Conservation (phyloP, 1,140 invertebrate species). For the Drosophila tsacasi region DNA sequence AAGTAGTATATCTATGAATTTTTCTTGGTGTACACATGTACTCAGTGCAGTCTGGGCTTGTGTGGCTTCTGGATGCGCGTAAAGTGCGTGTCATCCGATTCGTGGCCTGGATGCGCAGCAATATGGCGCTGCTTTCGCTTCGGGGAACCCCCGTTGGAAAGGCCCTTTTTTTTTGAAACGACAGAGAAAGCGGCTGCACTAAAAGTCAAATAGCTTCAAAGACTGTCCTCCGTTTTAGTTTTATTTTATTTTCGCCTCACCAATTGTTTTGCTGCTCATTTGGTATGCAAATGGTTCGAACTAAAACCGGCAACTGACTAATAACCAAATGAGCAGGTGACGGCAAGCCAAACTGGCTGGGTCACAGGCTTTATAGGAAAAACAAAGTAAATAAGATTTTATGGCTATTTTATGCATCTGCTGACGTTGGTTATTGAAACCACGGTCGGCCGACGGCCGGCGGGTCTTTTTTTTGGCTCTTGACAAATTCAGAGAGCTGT, state of each 20-base stretch:
- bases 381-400: slow-evolving; percentile 46
- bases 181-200: slow-evolving; percentile 18
- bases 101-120: slow-evolving; percentile 40
- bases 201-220: slow-evolving; percentile 16
- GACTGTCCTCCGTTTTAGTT: slow-evolving; percentile 5
- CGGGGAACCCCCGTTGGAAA: slow-evolving; percentile 10
- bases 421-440: slow-evolving; percentile 53
- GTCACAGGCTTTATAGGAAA: slow-evolving; percentile 39
- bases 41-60: slow-evolving; percentile 13
- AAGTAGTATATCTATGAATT: neutral
- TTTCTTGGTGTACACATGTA: slow-evolving; percentile 3
- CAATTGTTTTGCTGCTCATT: slow-evolving; percentile 42
- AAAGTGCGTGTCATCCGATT: slow-evolving; percentile 43
- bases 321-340: slow-evolving; percentile 40
- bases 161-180: slow-evolving; percentile 10
- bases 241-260: neutral
- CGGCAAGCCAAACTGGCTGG: slow-evolving; percentile 46
- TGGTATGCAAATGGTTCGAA: slow-evolving; percentile 52
- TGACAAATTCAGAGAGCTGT: slow-evolving; percentile 51
- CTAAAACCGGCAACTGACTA: slow-evolving; percentile 47
- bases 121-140: slow-evolving; percentile 49
- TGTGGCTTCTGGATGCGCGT: slow-evolving; percentile 42
- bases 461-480: slow-evolving; percentile 34
- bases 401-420: slow-evolving; percentile 73
- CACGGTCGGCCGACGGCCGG: slow-evolving; percentile 2